Percentiles rank a stretch among this genome's conserved stretches.
phyloP scores from a whole-genome alignment of 2,113 vertebrate species.

The Isurus oxyrinchus region DNA sequence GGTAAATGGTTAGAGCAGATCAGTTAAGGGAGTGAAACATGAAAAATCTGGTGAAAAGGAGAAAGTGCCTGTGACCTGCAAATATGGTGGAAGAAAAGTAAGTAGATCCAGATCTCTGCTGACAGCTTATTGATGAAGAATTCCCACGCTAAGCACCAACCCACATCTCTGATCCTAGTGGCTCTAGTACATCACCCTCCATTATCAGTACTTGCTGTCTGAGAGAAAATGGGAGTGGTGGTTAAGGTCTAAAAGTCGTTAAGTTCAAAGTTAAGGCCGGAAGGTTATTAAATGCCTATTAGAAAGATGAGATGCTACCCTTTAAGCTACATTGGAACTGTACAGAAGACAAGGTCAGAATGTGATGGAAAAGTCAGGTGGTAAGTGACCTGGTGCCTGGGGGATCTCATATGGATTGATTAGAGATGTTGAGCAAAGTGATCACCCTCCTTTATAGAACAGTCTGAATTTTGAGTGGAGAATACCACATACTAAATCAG shows the following conservation, averaged over 20 bases:
- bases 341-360: background rate
- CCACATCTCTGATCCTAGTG: background rate
- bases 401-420: background rate
- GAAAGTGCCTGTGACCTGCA: no score
- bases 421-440: background rate
- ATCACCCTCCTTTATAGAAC: background rate
- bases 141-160: background rate
- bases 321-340: background rate
- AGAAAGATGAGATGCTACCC: background rate
- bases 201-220: no score
- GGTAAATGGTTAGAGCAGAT: background rate
- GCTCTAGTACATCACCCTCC: background rate
- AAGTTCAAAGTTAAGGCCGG: no score
- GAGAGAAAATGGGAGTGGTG: no score
- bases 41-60: background rate
- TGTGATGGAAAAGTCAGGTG: background rate
- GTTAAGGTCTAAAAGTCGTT: no score
- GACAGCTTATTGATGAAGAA: background rate
- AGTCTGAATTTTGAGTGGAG: background rate
- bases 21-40: background rate
- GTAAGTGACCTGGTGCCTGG: background rate
- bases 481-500: background rate
- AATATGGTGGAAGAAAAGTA: background rate
- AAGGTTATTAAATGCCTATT: background rate
- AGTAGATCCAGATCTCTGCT: background rate